Percentiles rank a stretch among this genome's conserved stretches.
Conservation (phyloP, 2,113 vertebrate species). For the Corapipo altera region DNA sequence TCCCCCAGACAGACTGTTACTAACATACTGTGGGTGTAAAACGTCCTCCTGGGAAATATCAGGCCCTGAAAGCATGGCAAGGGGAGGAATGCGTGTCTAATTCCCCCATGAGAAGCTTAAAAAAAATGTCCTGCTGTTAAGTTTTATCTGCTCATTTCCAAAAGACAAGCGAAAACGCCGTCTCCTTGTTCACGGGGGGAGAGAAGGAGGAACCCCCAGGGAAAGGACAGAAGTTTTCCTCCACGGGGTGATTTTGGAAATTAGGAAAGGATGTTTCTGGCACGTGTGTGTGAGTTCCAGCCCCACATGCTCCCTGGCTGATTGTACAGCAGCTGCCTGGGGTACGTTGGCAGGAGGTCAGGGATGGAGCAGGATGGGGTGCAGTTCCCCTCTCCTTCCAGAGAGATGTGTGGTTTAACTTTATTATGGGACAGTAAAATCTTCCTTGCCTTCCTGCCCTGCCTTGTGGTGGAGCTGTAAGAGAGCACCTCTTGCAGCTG, state of each 20-base stretch:
- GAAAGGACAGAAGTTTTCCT: constrained; percentile 31
- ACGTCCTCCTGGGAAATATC: constrained; percentile 68
- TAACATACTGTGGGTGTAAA: constrained; percentile 68
- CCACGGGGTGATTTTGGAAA: neutral
- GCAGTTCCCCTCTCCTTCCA: neutral
- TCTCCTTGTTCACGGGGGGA: neutral
- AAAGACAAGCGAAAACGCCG: neutral
- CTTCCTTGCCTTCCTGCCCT: neutral
- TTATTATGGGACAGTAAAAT: neutral
- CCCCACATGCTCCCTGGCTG: accelerated
- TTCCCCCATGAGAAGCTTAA: constrained; percentile 51
- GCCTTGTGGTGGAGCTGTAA: neutral
- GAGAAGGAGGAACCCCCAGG: neutral
- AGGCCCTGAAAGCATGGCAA: constrained; percentile 47
- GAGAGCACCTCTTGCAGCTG: neutral
- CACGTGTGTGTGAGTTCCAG: neutral
- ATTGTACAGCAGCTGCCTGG: neutral
- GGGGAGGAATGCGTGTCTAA: constrained; percentile 54
- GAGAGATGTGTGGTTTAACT: accelerated
- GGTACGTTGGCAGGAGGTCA: neutral
- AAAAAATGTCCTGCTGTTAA: constrained; percentile 54
- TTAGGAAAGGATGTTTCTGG: neutral
- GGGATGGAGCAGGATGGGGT: neutral
- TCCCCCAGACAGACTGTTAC: constrained; percentile 69
- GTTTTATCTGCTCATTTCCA: constrained; percentile 44